Conservation (phyloP, 2,797 vertebrate genomes). For the Centropyge bicolor region DNA sequence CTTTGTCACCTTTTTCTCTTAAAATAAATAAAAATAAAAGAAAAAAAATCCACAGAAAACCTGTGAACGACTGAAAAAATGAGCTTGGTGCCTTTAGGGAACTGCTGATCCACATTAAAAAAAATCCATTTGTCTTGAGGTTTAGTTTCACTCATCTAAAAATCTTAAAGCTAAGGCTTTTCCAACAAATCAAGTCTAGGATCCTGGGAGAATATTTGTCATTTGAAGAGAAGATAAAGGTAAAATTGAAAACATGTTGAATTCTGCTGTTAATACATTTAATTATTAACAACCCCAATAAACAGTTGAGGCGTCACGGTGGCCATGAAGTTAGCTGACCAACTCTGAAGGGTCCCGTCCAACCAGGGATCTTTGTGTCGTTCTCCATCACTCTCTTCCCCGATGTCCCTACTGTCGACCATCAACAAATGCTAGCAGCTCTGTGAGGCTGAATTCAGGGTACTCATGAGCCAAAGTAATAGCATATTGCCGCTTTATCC, state of each 20-base stretch:
- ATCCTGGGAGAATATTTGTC: not conserved
- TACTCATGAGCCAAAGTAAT: too few species aligned
- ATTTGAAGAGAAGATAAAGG: not conserved
- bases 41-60: too few species aligned
- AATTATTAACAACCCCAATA: not conserved
- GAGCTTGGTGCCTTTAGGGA: not conserved
- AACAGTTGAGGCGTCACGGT: not conserved
- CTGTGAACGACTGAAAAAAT: not conserved
- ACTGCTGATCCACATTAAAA: not conserved
- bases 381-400: not conserved
- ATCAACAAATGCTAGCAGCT: not conserved
- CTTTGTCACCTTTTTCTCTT: too few species aligned
- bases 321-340: not conserved
- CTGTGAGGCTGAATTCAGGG: not conserved
- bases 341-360: not conserved
- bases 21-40: too few species aligned
- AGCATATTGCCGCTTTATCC: not conserved
- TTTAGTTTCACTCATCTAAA: slow-evolving; percentile 1
- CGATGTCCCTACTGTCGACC: not conserved
- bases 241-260: not conserved
- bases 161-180: not conserved
- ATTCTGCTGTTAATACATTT: not conserved
- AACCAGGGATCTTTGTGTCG: not conserved
- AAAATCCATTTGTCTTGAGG: not conserved
- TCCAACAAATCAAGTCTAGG: not conserved